These are phyloP conservation scores for Homalodisca vitripennis DNA, from an alignment of 1,140 invertebrate species.

Conservation along the genomic window DNA sequence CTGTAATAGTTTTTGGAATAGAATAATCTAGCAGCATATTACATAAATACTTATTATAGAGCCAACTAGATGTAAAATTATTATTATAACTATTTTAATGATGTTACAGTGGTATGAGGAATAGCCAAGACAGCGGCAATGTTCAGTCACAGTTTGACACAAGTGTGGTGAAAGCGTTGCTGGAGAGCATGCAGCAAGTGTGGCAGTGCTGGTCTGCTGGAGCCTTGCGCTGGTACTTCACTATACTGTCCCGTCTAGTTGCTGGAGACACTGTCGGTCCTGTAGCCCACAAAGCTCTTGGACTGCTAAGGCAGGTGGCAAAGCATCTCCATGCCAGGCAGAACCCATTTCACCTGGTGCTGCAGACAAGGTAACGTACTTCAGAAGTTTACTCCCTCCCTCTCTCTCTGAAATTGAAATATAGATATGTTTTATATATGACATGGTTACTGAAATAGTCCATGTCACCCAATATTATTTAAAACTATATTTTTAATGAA, in stretches of 20 bases:
- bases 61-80: too few species aligned
- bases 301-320: constrained; percentile 66
- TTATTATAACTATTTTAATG: too few species aligned
- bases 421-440: background rate
- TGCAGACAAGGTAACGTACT: constrained; percentile 78
- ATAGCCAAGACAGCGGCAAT: constrained; percentile 44
- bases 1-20: too few species aligned
- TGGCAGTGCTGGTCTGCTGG: constrained; percentile 71
- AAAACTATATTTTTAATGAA: constrained; percentile 12
- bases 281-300: constrained; percentile 57
- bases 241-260: constrained; percentile 69
- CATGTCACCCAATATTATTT: constrained; percentile 17
- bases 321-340: constrained; percentile 67
- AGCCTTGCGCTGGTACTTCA: constrained; percentile 81
- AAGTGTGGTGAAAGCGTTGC: constrained; percentile 62
- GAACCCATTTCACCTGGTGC: constrained; percentile 74
- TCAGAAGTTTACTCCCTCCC: constrained; percentile 1
- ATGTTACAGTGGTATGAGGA: background rate
- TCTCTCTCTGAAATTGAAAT: background rate
- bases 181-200: constrained; percentile 66
- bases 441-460: background rate
- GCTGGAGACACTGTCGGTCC: constrained; percentile 59
- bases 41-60: too few species aligned
- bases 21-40: too few species aligned
- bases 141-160: constrained; percentile 57